Evolutionary conservation across 2,888 invertebrate species (phyloP).

Genomic region (Drosophila hawaiiensis): DNA sequence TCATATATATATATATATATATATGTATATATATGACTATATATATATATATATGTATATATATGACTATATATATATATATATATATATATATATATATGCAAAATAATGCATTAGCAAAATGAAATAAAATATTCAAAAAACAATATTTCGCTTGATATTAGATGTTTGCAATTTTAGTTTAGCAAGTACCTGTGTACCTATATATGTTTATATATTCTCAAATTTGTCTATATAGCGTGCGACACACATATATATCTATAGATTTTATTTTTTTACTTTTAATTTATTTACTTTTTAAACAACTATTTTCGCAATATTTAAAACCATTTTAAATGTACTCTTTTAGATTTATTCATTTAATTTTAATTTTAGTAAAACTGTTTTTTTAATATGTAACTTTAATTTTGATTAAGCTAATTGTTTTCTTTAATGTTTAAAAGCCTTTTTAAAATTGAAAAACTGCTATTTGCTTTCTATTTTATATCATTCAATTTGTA

Average conservation of each 20-base stretch:
- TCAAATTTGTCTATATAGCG: background rate
- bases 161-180: background rate
- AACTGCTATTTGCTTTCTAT: background rate
- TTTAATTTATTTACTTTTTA: background rate
- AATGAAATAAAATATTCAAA: conserved; percentile 18
- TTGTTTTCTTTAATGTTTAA: background rate
- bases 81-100: no score
- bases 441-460: background rate
- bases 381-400: background rate
- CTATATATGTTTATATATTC: background rate
- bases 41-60: background rate
- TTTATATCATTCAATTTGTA: background rate
- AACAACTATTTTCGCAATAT: background rate
- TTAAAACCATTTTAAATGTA: background rate
- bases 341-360: background rate
- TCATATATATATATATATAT: background rate
- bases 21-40: background rate
- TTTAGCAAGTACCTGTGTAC: conserved; percentile 25
- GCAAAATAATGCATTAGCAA: background rate
- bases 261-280: background rate
- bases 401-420: background rate
- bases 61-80: no score
- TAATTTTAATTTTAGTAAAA: background rate
- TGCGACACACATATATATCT: background rate
- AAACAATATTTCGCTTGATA: conserved; percentile 25